Evolutionary conservation across 2,888 invertebrate species (phyloP).

Genomic region (Eupithecia tripunctaria): DNA sequence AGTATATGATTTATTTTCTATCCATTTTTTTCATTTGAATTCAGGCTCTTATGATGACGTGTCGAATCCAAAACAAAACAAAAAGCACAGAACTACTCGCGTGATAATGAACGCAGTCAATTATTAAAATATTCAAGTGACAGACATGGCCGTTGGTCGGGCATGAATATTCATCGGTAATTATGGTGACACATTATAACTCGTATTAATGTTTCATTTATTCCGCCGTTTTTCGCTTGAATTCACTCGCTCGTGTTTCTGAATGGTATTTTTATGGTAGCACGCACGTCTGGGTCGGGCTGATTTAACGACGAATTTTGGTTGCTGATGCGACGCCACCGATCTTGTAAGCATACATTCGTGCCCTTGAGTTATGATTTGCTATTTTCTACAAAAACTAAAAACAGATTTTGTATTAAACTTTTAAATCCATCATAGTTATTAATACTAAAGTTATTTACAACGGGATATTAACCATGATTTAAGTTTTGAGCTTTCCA

Average conservation of each 20-base stretch:
- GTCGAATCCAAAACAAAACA: slow-evolving; percentile 3
- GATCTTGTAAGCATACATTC: background rate
- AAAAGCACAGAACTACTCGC: slow-evolving; percentile 23
- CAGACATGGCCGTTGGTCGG: slow-evolving; percentile 34
- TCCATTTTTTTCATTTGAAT: no score
- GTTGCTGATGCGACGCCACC: background rate
- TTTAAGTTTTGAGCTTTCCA: no score
- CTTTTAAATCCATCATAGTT: no score
- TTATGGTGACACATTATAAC: slow-evolving; percentile 43
- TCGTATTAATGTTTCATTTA: slow-evolving; percentile 41
- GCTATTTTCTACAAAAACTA: no score
- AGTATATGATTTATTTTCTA: no score
- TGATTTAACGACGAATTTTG: background rate
- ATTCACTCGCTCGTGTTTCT: slow-evolving; percentile 27
- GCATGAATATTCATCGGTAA: slow-evolving; percentile 48
- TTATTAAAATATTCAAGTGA: slow-evolving; percentile 48
- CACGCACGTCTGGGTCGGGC: background rate
- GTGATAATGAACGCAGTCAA: slow-evolving; percentile 36
- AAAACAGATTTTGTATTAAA: no score
- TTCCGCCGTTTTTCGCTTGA: slow-evolving; percentile 28
- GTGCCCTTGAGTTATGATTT: background rate
- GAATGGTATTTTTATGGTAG: slow-evolving; percentile 15
- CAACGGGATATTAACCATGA: no score
- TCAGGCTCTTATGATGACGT: background rate
- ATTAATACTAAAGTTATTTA: no score